Base-by-base conservation (phyloP, 2,113 vertebrate species). In the Oriolus oriolus region DNA sequence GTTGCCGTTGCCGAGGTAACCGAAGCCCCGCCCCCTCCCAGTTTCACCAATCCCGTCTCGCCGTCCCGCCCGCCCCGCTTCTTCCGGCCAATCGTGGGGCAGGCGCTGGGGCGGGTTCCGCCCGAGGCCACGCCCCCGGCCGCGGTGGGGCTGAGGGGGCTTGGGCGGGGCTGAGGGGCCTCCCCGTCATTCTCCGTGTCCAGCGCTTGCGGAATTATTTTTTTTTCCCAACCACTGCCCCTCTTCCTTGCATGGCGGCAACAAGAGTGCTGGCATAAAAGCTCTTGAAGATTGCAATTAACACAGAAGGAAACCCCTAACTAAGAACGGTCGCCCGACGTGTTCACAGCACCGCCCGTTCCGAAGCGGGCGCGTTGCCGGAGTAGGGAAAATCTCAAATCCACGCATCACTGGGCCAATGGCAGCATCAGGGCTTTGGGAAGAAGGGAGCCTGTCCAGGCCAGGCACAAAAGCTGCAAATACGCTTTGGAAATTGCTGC, bases 161-260 rank as follows among this genome's bases (percentile, higher is more conserved):
- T 3, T 15, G 47, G 44, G 23, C 2, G 7, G 9, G 3, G 6
- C 0, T 3, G 11, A 1, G 9, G 5, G 4, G 0, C 0, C 1
- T 1, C 0, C 3, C 3, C 0, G 3, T 6, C 4, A 0, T 4
- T 8, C 6, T 10, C 7, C 1, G 28, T 7, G 19, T 2, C 2
- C n/a, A 1, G 13, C 2, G 3, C 4, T 2, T 1, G 3, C 0
- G 33, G 15, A 1, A 1, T 16, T 5, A 30, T 1, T 18, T 8
- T 11, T 23, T 9, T 16, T 10, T 30, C 39, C 14, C 3, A 4
- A 0, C 0, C 13, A 0, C 16, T 10, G 37, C 12, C 0, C 4
- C 7, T 20, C 2, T 3, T 28, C 7, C 16, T 13, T 5, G 44
- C 28, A 2, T 5, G 20, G 66, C 50, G 10, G 37, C 21, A 3